Percentiles rank a stretch among this genome's conserved stretches.
Conservation (phyloP, 2,888 invertebrate genomes). For the Hirtodrosophila alboralis region DNA sequence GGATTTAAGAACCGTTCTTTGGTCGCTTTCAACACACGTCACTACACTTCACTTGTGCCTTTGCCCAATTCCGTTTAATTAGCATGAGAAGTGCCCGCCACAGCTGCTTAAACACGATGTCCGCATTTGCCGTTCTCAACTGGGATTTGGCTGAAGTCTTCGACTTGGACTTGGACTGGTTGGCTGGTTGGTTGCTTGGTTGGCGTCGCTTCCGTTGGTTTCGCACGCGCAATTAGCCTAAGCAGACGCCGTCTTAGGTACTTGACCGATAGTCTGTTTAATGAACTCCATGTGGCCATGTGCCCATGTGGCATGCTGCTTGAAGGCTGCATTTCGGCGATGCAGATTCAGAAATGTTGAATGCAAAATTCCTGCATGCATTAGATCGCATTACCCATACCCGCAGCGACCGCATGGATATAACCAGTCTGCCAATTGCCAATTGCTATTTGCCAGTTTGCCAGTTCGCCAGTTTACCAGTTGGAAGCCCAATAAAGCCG, state of each 20-base stretch:
- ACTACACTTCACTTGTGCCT: constrained; percentile 59
- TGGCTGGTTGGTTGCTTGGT: constrained; percentile 26
- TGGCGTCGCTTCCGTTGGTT: constrained; percentile 70
- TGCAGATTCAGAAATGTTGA: constrained; percentile 31
- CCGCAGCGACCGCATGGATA: constrained; percentile 42
- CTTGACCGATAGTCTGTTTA: constrained; percentile 74
- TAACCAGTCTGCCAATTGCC: constrained; percentile 49
- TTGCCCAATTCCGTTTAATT: constrained; percentile 77
- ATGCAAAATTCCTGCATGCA: constrained; percentile 64
- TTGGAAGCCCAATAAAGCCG: constrained; percentile 76
- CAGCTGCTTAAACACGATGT: constrained; percentile 73
- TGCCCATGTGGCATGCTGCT: constrained; percentile 5
- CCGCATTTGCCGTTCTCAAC: constrained; percentile 29
- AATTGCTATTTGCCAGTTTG: constrained; percentile 27
- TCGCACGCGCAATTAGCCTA: constrained; percentile 77
- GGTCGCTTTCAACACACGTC: constrained; percentile 59
- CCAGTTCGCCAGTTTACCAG: constrained; percentile 38
- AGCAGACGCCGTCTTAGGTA: constrained; percentile 68
- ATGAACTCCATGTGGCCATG: constrained; percentile 47
- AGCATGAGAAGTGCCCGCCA: constrained; percentile 74
- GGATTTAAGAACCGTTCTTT: constrained; percentile 75
- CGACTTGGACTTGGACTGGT: constrained; percentile 9
- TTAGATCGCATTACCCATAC: constrained; percentile 70
- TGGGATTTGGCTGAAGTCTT: constrained; percentile 21
- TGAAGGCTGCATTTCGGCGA: constrained; percentile 31